Evolutionary conservation across 2,797 vertebrate species (phyloP).

Genomic region (Esox masquinongy): DNA sequence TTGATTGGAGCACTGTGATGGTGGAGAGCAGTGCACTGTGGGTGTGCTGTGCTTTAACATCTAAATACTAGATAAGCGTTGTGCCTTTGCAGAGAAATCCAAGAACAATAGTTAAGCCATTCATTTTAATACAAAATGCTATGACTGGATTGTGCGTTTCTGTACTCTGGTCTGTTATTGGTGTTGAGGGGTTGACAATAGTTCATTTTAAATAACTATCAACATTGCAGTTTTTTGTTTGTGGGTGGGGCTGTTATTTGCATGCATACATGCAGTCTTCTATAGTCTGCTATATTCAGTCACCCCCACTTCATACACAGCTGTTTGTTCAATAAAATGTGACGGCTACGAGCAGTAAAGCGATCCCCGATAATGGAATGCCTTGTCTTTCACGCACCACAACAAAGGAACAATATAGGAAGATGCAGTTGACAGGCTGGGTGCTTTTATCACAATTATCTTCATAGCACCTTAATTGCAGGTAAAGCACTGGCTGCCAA

Average conservation of each 20-base stretch:
- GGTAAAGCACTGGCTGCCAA: conserved; percentile 39
- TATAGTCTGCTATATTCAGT: neutral
- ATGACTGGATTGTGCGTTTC: no score
- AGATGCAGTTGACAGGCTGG: conserved; percentile 28
- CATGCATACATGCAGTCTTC: neutral
- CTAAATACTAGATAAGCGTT: neutral
- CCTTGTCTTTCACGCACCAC: conserved; percentile 25
- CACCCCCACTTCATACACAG: neutral
- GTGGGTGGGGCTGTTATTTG: no score
- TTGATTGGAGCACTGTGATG: conserved; percentile 10
- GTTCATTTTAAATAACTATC: no score
- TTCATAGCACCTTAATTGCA: conserved; percentile 53
- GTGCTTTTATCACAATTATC: conserved; percentile 49
- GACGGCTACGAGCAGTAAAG: conserved; percentile 11
- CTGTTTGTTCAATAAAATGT: neutral
- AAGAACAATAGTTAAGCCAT: neutral
- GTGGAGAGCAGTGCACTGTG: neutral
- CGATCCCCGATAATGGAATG: conserved; percentile 43
- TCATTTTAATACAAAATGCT: neutral
- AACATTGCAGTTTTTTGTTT: no score
- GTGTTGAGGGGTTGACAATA: no score
- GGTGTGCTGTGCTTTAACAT: neutral
- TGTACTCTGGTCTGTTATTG: no score
- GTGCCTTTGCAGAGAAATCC: neutral
- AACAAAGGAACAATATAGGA: conserved; percentile 27